Conservation (phyloP, 1,140 invertebrate genomes). For the Euschistus heros region DNA sequence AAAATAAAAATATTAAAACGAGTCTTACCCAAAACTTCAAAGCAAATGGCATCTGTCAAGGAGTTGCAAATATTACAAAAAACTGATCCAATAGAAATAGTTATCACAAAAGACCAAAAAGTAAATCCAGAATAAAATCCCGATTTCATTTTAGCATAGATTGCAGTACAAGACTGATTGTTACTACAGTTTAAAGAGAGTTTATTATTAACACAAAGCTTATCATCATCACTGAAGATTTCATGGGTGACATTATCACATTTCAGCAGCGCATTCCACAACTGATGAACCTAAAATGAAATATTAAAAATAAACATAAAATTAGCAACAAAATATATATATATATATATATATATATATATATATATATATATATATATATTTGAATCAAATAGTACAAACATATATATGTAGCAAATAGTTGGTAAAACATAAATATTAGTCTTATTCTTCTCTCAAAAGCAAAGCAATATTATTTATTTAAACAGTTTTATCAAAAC, state of each 20-base stretch:
- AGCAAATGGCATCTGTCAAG: constrained; percentile 68
- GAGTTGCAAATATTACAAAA: constrained; percentile 66
- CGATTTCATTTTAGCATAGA: not conserved
- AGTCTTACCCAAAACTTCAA: constrained; percentile 58
- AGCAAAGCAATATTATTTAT: not conserved
- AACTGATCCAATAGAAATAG: constrained; percentile 59
- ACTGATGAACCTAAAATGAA: not conserved
- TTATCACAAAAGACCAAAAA: constrained; percentile 60
- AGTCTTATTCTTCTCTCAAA: not conserved
- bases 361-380: too few species aligned
- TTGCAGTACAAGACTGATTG: not conserved
- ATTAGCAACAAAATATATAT: not conserved
- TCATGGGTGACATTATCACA: not conserved
- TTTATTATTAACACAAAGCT: not conserved
- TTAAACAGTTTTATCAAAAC: not conserved
- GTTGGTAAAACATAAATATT: not conserved
- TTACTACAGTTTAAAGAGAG: not conserved
- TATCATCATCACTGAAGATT: not conserved
- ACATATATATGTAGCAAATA: not conserved
- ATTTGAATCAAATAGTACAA: too few species aligned
- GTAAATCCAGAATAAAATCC: constrained; percentile 36
- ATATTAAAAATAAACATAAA: not conserved
- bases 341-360: not conserved
- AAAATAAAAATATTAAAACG: not conserved
- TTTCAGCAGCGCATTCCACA: not conserved